Percentiles rank a stretch among this genome's conserved stretches.
These are phyloP conservation scores for Eulacestoma nigropectus DNA, from an alignment of 2,113 vertebrate species.

Conservation along the genomic window DNA sequence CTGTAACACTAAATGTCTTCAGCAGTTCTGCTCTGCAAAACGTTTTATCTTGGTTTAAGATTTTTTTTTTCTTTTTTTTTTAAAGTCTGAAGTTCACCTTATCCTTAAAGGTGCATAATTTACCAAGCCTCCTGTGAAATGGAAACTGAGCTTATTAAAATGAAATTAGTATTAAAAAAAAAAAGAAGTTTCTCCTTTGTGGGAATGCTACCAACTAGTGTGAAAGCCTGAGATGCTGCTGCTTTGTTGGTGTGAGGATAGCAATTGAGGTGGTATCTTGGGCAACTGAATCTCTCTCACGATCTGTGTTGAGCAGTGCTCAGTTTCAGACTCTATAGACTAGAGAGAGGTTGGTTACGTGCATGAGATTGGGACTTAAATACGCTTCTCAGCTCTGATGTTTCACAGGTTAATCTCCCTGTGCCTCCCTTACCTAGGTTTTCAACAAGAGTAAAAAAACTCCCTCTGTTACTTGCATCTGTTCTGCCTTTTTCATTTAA, in stretches of 20 bases:
- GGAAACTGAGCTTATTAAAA: conserved; percentile 29
- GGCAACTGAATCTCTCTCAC: background rate
- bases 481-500: background rate
- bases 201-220: background rate
- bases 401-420: background rate
- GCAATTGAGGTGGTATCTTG: background rate
- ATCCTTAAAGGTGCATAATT: conserved; percentile 13
- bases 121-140: background rate
- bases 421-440: background rate
- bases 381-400: background rate
- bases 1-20: background rate
- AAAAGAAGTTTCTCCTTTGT: background rate
- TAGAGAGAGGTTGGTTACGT: background rate
- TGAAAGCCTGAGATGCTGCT: background rate
- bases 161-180: background rate
- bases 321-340: background rate
- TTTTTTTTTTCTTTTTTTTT: background rate
- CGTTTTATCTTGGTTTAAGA: background rate
- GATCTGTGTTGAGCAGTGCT: background rate
- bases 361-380: rapidly evolving
- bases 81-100: background rate
- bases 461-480: background rate
- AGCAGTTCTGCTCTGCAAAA: background rate
- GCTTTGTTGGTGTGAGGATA: background rate
- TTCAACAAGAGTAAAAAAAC: background rate